These are phyloP conservation scores for Lordiphosa clarofinis DNA, from an alignment of 1,140 invertebrate genomes.

Conservation along the genomic window DNA sequence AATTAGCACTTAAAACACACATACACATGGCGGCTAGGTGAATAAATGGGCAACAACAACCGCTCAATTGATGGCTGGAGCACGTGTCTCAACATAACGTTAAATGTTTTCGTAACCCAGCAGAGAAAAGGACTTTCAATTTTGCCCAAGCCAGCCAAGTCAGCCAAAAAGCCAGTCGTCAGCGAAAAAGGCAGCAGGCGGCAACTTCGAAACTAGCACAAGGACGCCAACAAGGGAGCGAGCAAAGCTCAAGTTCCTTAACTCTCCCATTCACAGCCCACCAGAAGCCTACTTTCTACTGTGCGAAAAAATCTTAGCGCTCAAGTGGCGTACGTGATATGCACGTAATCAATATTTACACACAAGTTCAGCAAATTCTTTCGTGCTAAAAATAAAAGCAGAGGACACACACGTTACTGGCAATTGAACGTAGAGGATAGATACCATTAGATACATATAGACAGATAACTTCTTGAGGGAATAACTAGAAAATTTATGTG, in stretches of 20 bases:
- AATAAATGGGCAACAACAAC: slow-evolving; percentile 65
- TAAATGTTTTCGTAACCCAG: slow-evolving; percentile 57
- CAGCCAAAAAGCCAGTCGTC: slow-evolving; percentile 69
- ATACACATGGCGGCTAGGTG: slow-evolving; percentile 43
- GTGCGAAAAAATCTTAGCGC: slow-evolving; percentile 59
- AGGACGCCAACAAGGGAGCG: slow-evolving; percentile 38
- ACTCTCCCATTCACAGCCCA: slow-evolving; percentile 24
- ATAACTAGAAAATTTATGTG: too few species aligned
- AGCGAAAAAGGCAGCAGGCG: slow-evolving; percentile 56
- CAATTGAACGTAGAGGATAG: slow-evolving; percentile 20
- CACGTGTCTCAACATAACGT: slow-evolving; percentile 63
- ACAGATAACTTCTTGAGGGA: slow-evolving; percentile 16
- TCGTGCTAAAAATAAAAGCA: slow-evolving; percentile 30
- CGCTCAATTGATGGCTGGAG: slow-evolving; percentile 69
- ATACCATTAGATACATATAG: slow-evolving; percentile 3
- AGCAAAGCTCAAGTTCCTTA: slow-evolving; percentile 32
- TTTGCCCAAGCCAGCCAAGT: slow-evolving; percentile 37
- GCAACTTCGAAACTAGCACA: slow-evolving; percentile 70
- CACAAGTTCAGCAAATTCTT: slow-evolving; percentile 31
- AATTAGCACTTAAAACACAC: slow-evolving; percentile 75
- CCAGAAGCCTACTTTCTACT: slow-evolving; percentile 24
- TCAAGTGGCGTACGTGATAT: slow-evolving; percentile 67
- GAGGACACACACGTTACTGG: slow-evolving; percentile 28
- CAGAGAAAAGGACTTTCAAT: slow-evolving; percentile 61
- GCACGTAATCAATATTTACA: slow-evolving; percentile 70